Conservation (phyloP, 1,140 invertebrate species). For the Akabosia matsudoensis region DNA sequence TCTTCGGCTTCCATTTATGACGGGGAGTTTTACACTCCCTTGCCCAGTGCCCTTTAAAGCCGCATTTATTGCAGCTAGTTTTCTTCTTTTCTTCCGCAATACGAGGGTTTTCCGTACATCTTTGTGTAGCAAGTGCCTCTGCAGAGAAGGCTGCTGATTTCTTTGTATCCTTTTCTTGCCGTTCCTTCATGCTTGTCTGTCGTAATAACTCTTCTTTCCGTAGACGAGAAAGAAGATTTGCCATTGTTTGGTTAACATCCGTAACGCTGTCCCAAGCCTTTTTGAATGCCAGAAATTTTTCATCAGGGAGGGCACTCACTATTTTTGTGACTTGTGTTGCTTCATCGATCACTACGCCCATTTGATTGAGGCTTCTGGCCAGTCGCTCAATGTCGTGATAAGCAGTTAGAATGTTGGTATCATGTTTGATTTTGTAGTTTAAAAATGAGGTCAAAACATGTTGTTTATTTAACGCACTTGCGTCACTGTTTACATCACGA, state of each 20-base stretch:
- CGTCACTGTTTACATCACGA: slow-evolving; percentile 17
- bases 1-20: slow-evolving; percentile 29
- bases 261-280: slow-evolving; percentile 33
- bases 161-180: neutral
- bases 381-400: slow-evolving; percentile 19
- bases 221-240: slow-evolving; percentile 5
- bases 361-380: slow-evolving; percentile 26
- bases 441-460: slow-evolving; percentile 26
- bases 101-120: neutral
- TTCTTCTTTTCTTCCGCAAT: slow-evolving; percentile 21
- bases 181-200: neutral
- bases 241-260: slow-evolving; percentile 27
- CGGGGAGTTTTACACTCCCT: slow-evolving; percentile 15
- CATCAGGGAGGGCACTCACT: slow-evolving; percentile 27
- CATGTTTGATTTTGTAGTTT: slow-evolving; percentile 21
- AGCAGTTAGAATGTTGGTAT: neutral
- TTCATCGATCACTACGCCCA: slow-evolving; percentile 11
- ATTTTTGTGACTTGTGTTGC: slow-evolving; percentile 22
- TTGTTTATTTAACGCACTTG: slow-evolving; percentile 29
- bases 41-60: slow-evolving; percentile 22
- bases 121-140: neutral
- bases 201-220: slow-evolving; percentile 23
- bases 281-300: slow-evolving; percentile 24
- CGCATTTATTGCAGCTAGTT: slow-evolving; percentile 18
- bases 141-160: neutral